Percentiles rank a stretch among this genome's conserved stretches.
Conservation (phyloP, 2,113 vertebrate species). For the Tragelaphus strepsiceros region DNA sequence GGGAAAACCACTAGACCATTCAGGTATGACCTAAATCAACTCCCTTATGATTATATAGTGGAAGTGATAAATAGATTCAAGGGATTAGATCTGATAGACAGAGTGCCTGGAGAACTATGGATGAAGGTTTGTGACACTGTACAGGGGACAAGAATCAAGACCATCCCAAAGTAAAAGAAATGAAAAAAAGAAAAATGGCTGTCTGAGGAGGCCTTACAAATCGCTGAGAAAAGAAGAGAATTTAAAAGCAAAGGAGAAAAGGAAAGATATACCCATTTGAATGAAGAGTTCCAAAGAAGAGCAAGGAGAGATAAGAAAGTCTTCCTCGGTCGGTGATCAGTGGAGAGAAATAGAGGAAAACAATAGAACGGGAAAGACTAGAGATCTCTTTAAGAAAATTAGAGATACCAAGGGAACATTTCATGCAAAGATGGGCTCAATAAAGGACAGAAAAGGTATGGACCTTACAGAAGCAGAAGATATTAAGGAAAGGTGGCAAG, state of each 20-base stretch:
- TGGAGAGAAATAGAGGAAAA: not conserved
- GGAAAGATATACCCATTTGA: not conserved
- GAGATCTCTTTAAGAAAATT: not conserved
- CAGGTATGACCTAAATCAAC: not conserved
- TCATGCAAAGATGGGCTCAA: not conserved
- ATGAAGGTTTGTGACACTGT: not conserved
- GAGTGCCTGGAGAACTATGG: not conserved
- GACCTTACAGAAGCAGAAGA: not conserved
- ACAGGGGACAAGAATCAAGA: not conserved
- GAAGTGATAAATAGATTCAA: not conserved
- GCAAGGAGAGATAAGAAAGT: not conserved
- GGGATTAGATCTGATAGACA: not conserved
- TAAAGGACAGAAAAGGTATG: not conserved
- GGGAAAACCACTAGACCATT: not conserved
- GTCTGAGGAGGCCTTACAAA: not conserved
- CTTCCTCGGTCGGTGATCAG: not conserved
- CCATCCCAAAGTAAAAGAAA: not conserved
- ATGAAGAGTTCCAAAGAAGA: not conserved
- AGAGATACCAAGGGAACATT: not conserved
- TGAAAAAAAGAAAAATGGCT: not conserved
- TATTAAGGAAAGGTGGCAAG: not conserved
- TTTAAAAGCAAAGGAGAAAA: not conserved
- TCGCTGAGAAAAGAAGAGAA: not conserved
- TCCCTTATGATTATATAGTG: not conserved
- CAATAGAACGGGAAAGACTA: not conserved